These are phyloP conservation scores for Heterodera carotae DNA, from an alignment of 1,140 invertebrate species.

Conservation along the genomic window DNA sequence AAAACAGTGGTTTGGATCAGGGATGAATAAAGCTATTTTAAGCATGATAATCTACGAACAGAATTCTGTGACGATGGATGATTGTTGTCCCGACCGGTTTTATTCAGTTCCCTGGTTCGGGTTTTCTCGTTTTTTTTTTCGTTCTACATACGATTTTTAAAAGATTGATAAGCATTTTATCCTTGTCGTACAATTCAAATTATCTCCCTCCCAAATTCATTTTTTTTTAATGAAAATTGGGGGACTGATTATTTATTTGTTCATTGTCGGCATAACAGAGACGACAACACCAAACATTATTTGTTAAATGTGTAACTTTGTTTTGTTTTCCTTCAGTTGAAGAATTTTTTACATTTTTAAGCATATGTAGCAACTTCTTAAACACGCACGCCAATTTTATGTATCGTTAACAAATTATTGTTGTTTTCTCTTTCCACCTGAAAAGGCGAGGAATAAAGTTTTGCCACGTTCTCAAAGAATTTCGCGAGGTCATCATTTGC, in stretches of 20 bases:
- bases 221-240: background rate
- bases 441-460: background rate
- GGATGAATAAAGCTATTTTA: no score
- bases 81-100: no score
- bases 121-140: no score
- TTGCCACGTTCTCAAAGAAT: background rate
- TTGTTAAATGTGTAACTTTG: background rate
- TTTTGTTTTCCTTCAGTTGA: background rate
- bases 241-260: background rate
- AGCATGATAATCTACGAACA: no score
- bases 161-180: no score
- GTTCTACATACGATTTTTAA: no score
- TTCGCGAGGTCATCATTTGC: background rate
- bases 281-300: background rate
- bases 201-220: no score
- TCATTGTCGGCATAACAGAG: background rate
- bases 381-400: background rate
- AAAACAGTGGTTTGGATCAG: no score
- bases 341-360: background rate
- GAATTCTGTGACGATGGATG: no score
- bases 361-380: background rate
- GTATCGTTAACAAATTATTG: background rate
- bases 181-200: no score
- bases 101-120: no score
- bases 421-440: background rate